Percentiles rank a stretch among this genome's conserved stretches.
Evolutionary conservation across 2,888 invertebrate genomes (phyloP).

Genomic region (Halocaridina rubra): DNA sequence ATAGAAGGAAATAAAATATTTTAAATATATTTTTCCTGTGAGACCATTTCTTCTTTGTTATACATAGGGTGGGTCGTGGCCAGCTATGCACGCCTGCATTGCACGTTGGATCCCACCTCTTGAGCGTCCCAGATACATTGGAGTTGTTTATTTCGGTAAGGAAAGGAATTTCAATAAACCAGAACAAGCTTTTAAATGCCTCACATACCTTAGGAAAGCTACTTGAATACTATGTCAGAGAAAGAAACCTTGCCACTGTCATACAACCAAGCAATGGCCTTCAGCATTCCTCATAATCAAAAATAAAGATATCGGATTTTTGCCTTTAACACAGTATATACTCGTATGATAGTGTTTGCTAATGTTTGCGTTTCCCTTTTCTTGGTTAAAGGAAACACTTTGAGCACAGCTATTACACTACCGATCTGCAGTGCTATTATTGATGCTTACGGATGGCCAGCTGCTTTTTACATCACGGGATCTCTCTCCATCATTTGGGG

Average conservation of each 20-base stretch:
- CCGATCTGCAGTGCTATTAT: background rate
- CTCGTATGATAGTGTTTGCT: too few relatives aligned
- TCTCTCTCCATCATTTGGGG: background rate
- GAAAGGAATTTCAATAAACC: background rate
- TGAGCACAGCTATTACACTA: background rate
- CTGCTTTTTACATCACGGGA: background rate
- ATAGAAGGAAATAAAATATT: too few relatives aligned
- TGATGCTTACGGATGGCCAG: background rate
- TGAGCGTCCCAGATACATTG: conserved; percentile 92
- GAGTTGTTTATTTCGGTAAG: conserved; percentile 67
- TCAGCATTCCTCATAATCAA: background rate
- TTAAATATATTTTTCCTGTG: background rate
- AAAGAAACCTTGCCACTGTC: too few relatives aligned
- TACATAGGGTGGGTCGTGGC: conserved; percentile 86
- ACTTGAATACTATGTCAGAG: too few relatives aligned
- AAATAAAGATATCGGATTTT: too few relatives aligned
- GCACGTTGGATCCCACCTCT: conserved; percentile 94
- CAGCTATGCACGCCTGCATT: conserved; percentile 91
- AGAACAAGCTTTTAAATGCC: background rate
- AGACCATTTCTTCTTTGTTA: background rate
- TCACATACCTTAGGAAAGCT: too few relatives aligned
- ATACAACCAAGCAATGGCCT: too few relatives aligned
- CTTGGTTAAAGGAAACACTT: too few relatives aligned
- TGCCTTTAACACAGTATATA: background rate
- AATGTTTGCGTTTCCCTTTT: too few relatives aligned